These are phyloP conservation scores for Pachypsylla venusta DNA, from an alignment of 1,140 invertebrate genomes.

Conservation along the genomic window DNA sequence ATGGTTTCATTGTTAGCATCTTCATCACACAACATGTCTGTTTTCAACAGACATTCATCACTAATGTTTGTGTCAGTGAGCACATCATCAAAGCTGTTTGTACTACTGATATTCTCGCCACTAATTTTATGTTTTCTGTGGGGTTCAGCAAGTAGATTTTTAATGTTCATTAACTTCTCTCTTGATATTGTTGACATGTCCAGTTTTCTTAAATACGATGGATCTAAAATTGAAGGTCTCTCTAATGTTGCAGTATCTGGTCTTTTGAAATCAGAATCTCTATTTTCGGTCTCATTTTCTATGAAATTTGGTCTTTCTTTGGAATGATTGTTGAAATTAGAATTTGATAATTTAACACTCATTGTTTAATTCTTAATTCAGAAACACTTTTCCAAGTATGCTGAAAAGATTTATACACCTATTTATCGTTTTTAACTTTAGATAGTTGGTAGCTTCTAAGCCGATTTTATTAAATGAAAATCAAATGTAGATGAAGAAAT, in stretches of 20 bases:
- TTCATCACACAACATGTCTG: constrained; percentile 13
- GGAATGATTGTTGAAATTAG: background rate
- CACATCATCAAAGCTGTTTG: background rate
- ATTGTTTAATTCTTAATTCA: too few species aligned
- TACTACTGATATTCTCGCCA: constrained; percentile 15
- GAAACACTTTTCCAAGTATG: too few species aligned
- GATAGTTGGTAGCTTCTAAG: too few species aligned
- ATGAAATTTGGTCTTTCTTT: background rate
- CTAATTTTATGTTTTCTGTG: constrained; percentile 15
- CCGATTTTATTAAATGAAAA: too few species aligned
- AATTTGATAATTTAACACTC: background rate
- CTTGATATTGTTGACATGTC: constrained; percentile 38
- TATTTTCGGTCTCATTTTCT: constrained; percentile 17
- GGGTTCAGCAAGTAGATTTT: constrained; percentile 33
- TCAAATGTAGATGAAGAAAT: too few species aligned
- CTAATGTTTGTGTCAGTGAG: constrained; percentile 14
- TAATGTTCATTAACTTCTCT: constrained; percentile 35
- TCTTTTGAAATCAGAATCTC: constrained; percentile 25
- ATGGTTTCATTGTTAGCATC: constrained; percentile 5
- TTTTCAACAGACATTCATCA: constrained; percentile 17
- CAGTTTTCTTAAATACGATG: constrained; percentile 35
- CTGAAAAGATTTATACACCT: too few species aligned
- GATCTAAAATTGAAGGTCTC: constrained; percentile 39
- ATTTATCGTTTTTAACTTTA: too few species aligned
- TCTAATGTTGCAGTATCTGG: constrained; percentile 42